These are phyloP conservation scores for Brachynemurus nebulosus DNA, from an alignment of 2,888 invertebrate species.

Conservation along the genomic window DNA sequence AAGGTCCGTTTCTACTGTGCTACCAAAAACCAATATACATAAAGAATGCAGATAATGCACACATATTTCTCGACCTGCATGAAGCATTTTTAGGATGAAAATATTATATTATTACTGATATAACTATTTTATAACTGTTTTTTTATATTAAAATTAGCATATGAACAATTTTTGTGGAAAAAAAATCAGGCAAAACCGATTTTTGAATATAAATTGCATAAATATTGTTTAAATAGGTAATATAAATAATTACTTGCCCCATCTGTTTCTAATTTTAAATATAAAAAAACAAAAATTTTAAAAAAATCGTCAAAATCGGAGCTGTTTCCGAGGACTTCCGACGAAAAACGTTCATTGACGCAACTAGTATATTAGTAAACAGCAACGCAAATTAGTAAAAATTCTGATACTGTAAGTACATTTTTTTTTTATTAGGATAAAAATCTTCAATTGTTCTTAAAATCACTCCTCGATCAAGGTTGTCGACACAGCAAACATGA, in stretches of 20 bases:
- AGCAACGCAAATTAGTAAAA: too few species aligned
- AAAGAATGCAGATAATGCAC: neutral
- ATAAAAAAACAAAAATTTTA: neutral
- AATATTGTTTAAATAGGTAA: neutral
- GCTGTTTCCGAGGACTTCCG: neutral
- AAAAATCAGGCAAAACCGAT: neutral
- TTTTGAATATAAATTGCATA: neutral
- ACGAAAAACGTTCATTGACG: neutral
- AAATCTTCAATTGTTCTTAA: too few species aligned
- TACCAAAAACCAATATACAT: neutral
- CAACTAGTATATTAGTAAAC: too few species aligned
- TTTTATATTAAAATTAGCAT: neutral
- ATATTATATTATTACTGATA: neutral
- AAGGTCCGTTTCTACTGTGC: neutral
- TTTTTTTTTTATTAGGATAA: too few species aligned
- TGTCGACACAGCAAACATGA: too few species aligned
- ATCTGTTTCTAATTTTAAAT: neutral
- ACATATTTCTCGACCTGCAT: neutral
- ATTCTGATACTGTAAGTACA: too few species aligned
- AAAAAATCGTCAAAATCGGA: neutral
- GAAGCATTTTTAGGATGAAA: neutral
- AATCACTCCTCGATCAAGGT: too few species aligned
- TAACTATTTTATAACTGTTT: neutral
- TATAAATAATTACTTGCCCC: too few species aligned
- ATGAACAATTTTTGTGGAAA: neutral